Base-by-base conservation (phyloP, 1,140 invertebrate species). In the Cyphomyrmex costatus region DNA sequence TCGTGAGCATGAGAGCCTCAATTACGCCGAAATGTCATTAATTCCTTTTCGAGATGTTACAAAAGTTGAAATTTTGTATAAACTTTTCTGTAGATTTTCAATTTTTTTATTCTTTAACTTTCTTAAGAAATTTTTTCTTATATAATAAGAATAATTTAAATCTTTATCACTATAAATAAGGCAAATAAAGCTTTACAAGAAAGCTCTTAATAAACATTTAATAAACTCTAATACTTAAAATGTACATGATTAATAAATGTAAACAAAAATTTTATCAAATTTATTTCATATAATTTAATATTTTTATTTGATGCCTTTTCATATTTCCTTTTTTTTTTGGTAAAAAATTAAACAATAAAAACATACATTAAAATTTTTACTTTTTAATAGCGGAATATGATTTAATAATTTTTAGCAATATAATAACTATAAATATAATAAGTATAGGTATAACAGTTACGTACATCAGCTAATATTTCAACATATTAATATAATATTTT, bases 11-110 rank as follows among this genome's bases (percentile, higher is more conserved):
- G 51, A 7, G 30, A 49, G 6, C 6, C 10, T 84, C 33, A 53
- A 24, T 68, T 19, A 46, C n/a, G 70, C 30, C 16, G 21, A 70
- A 61, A 27, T 80, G 19, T 80, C 33, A 70, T 56, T 80, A 80
- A 53, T 49, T 56, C 78, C 24, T 70, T 71, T 33, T 3, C 16
- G 19, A 36, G n/a, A 24, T 56, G 21, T 56, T 71, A 36, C 12
- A 33, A 79, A 53, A 79, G 70, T 36, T 70, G 16, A 51, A 51
- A 27, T 33, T 10, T 14, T 51, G 10, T 63, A n/a, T 49, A 10
- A 33, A 0, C 5, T 4, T 21, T 4, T 12, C 0, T 8, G 0
- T 0, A 7, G 21, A 27, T 8, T 30, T 30, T 65, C 24, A 1
- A n/a, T 76, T 12, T n/a, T n/a, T n/a, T 33, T 4, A 21, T 21